Percentiles rank a stretch among this genome's conserved stretches.
Evolutionary conservation across 2,888 invertebrate species (phyloP).

Genomic region (Podotricha telesiphe): DNA sequence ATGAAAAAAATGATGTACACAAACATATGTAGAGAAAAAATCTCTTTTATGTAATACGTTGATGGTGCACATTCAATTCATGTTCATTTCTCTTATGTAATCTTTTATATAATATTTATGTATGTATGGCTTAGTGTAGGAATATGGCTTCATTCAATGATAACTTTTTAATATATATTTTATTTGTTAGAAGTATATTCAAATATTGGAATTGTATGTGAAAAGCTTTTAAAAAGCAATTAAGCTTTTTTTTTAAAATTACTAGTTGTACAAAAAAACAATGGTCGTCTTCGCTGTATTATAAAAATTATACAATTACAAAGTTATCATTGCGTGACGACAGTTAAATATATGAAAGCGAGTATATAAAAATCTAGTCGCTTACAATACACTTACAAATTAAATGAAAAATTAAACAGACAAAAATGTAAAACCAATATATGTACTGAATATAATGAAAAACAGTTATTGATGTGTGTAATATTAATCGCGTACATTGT

Average conservation of each 20-base stretch:
- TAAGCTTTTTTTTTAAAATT: too few species aligned
- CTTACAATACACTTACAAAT: constrained; percentile 15
- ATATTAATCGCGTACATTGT: neutral
- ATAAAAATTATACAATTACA: too few species aligned
- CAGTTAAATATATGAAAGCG: constrained; percentile 19
- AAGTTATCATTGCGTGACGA: neutral
- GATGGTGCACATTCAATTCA: neutral
- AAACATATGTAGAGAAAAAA: neutral
- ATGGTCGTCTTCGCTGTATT: too few species aligned
- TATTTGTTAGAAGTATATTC: too few species aligned
- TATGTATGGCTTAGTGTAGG: constrained; percentile 5
- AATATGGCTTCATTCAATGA: constrained; percentile 6
- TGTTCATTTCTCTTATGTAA: constrained; percentile 13
- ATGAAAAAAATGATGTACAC: neutral
- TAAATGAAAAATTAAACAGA: neutral
- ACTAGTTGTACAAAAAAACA: too few species aligned
- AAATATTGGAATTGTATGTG: too few species aligned
- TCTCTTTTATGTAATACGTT: too few species aligned
- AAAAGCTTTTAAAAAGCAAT: too few species aligned
- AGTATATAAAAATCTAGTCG: constrained; percentile 26
- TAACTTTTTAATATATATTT: neutral
- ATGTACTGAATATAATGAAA: neutral
- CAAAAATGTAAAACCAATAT: neutral
- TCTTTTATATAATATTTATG: neutral
- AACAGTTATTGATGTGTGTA: neutral